Percentiles rank a stretch among this genome's conserved stretches.
These are phyloP conservation scores for Pristis pectinata DNA, from an alignment of 2,797 vertebrate genomes.

Conservation along the genomic window DNA sequence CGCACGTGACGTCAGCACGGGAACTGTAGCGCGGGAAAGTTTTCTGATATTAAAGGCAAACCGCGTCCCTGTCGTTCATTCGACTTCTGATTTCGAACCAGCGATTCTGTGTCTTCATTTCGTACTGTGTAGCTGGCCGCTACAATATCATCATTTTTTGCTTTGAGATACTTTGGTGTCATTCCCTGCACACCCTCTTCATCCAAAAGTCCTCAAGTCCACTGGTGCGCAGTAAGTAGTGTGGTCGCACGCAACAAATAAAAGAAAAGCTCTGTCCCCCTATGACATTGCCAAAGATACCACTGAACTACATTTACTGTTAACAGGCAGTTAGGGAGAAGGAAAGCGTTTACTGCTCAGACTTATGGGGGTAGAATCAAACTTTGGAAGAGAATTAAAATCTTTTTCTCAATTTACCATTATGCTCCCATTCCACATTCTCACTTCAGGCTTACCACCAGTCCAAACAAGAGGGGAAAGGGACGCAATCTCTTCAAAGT, in stretches of 20 bases:
- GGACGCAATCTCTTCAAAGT: background rate
- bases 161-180: background rate
- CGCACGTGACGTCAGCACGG: too few species aligned
- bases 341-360: background rate
- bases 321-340: background rate
- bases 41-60: too few species aligned
- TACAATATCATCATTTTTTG: too few species aligned
- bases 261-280: background rate
- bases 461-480: background rate
- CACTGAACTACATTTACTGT: background rate
- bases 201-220: background rate
- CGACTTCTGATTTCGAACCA: too few species aligned
- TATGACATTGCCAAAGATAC: background rate
- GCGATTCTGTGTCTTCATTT: too few species aligned
- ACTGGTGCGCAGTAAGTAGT: background rate
- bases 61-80: too few species aligned
- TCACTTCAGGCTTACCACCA: background rate
- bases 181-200: background rate
- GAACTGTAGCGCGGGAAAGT: too few species aligned
- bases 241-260: background rate
- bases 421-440: background rate
- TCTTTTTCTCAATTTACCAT: background rate
- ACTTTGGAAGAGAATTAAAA: background rate
- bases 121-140: too few species aligned
- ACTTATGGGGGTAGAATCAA: background rate